Conservation (phyloP, 2,797 vertebrate genomes). For the Ctenosaura bakeri region DNA sequence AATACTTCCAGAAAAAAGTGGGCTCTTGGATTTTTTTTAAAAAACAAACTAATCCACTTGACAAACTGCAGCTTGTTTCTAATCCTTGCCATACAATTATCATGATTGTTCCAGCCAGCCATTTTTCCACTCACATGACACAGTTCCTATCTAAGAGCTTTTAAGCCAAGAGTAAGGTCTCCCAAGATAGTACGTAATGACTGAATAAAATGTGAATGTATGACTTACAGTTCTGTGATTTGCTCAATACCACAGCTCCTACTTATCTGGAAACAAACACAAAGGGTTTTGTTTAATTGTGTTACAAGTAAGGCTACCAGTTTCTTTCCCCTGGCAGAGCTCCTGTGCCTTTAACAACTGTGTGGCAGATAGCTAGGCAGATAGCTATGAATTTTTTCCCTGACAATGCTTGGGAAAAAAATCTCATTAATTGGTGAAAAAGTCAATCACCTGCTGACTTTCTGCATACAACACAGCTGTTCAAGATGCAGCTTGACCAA, state of each 20-base stretch:
- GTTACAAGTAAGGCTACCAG: not conserved
- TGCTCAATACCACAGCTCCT: not conserved
- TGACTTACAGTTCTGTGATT: rapidly evolving
- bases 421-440: too few species aligned
- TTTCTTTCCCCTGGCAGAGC: not conserved
- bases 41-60: not conserved
- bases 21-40: not conserved
- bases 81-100: constrained; percentile 1
- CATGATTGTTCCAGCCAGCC: not conserved
- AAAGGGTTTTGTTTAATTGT: rapidly evolving
- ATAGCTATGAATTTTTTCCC: not conserved
- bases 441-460: not conserved
- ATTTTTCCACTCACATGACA: constrained; percentile 13
- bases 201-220: constrained; percentile 28
- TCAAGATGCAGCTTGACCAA: not conserved
- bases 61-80: not conserved
- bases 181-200: not conserved
- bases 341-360: not conserved
- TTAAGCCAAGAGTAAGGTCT: constrained; percentile 27
- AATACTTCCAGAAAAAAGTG: constrained; percentile 38
- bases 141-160: not conserved
- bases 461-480: not conserved
- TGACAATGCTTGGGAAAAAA: not conserved
- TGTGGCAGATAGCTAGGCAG: not conserved
- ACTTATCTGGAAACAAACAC: not conserved